Evolutionary conservation across 2,888 invertebrate species (phyloP), one percentile per base, ranked within the genome.

Genomic region (Sphaerophoria rueppellii): DNA sequence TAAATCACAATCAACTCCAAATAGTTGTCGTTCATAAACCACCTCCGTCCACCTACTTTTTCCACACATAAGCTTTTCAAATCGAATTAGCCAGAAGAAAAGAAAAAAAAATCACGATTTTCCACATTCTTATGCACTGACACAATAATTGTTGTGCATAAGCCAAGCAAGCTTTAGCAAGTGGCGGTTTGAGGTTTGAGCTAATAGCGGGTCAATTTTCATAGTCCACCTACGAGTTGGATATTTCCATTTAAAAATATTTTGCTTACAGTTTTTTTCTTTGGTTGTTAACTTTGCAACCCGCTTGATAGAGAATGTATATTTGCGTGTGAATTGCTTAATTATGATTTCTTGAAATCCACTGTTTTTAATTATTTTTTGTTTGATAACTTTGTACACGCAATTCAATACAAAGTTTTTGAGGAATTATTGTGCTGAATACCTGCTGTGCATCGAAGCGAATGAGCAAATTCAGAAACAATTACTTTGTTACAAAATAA

Each of bases 51-150:
- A 58, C 78, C 79, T 73, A 70, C 74, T 35, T 40, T 50, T 69
- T 63, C 24, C 24, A 24, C 24, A 24, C 24, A 24, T 24, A 11
- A 54, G 54, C 34, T 57, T 40, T 40, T 0, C 37, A 40, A 40
- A 5, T 7, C 11, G 14, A 58, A 37, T n/a, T 32, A 11, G 12
- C 35, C 6, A 37, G 6, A 14, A 6, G 11, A 52, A n/a, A 63
- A 61, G 57, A 54, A 50, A 50, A 37, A 6, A 16, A 37, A 61
- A 82, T 82, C 82, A 76, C 82, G 76, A 77, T 76, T 82, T 82
- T 73, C 67, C 40, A 76, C 82, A 82, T 82, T 82, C 72, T 76
- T 61, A 55, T 24, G 9, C 67, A 82, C 61, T 77, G 82, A 82
- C 71, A 82, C 72, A 82, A 54, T 81, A 75, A 11, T 43, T 40